These are phyloP conservation scores for Pseudorhombus dupliciocellatus DNA, from an alignment of 2,113 vertebrate genomes.

Conservation along the genomic window DNA sequence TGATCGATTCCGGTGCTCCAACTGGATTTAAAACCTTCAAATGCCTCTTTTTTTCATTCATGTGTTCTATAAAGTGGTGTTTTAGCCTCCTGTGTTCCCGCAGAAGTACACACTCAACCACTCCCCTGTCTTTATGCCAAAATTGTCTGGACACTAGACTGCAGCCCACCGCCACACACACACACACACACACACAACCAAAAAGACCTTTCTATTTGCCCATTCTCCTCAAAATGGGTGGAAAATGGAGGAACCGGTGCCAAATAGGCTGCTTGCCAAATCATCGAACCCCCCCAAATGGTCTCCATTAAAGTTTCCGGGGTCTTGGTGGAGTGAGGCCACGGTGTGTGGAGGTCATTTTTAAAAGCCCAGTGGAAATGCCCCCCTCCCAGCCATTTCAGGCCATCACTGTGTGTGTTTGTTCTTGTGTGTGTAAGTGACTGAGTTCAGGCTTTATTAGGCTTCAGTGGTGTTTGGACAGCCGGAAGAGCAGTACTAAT, in stretches of 20 bases:
- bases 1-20: conserved; percentile 18
- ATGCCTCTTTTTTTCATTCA: conserved; percentile 6
- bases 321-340: conserved; percentile 67
- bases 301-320: conserved; percentile 74
- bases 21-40: neutral
- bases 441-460: conserved; percentile 76
- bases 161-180: conserved; percentile 27
- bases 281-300: conserved; percentile 72
- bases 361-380: conserved; percentile 79
- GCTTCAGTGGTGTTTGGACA: conserved; percentile 79
- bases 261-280: conserved; percentile 76
- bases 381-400: conserved; percentile 58
- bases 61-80: conserved; percentile 13
- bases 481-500: conserved; percentile 76
- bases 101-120: conserved; percentile 34
- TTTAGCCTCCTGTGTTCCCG: conserved; percentile 28
- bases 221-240: conserved; percentile 69
- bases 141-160: conserved; percentile 40
- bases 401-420: conserved; percentile 54
- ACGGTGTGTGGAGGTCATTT: conserved; percentile 75
- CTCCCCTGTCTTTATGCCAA: conserved; percentile 55
- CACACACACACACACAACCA: neutral
- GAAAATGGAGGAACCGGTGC: conserved; percentile 67
- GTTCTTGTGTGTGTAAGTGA: conserved; percentile 59
- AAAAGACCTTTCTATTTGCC: conserved; percentile 49